Base-by-base conservation (phyloP, 2,797 vertebrate species). In the Otolemur crassicaudatus region DNA sequence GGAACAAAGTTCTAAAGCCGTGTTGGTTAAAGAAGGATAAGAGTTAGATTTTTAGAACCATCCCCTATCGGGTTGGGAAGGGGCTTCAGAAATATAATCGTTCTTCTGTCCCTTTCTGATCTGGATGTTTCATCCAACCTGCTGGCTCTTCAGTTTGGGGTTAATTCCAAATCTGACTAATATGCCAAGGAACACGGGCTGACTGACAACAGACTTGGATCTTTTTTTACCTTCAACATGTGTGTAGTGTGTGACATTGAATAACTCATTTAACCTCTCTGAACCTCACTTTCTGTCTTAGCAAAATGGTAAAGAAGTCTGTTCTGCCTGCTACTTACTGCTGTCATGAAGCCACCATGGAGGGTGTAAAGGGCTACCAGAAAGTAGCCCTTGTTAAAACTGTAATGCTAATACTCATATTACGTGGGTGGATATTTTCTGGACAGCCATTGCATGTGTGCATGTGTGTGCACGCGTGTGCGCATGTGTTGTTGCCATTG, bases 21-120 rank as follows among this genome's bases (percentile, higher is more conserved):
- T 60, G 31, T 65, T 61, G 9, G 6, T 14, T 91, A 6, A 23
- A 61, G 10, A 5, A 94, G 29, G 60, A 70, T 83, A 76, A n/a
- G 6, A 23, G 25, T n/a, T 89, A 43, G n/a, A 89, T 90, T 93
- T 58, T 89, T 65, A 89, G 49, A 70, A 69, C 19, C 11, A 31
- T 56, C 29, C 4, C 46, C 2, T 87, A 85, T 94, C 22, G 40
- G 77, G 10, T 49, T 61, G 43, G 70, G 5, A 87, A 83, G 34
- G 23, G 27, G 2, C 14, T 88, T 91, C 46, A 46, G 40, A 69
- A 88, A 82, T 17, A 70, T 53, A 16, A 53, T 53, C 14, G 20
- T 67, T n/a, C 25, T 9, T 29, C 17, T 67, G 49, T 53, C 23
- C 22, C 91, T 73, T 69, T 77, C 23, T 67, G 53, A 34, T 46